These are phyloP conservation scores for Bhutanitis thaidina DNA, from an alignment of 2,888 invertebrate species.

Conservation along the genomic window DNA sequence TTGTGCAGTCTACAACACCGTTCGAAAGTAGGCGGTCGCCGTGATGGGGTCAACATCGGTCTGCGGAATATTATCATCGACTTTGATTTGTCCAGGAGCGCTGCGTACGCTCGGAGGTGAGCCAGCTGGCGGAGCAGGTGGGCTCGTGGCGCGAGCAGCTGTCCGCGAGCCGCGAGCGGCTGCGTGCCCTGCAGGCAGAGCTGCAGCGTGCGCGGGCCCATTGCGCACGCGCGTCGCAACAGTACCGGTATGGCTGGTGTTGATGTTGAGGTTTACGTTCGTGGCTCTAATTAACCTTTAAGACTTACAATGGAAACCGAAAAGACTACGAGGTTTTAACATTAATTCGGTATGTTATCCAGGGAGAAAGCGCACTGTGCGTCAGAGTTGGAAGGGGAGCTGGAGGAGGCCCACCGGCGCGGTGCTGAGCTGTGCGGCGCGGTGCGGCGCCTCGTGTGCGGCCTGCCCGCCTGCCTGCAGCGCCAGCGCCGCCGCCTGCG, in stretches of 20 bases:
- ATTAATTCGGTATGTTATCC: too few species aligned
- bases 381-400: conserved; percentile 36
- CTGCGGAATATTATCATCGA: too few species aligned
- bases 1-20: too few species aligned
- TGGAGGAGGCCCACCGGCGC: conserved; percentile 48
- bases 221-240: conserved; percentile 31
- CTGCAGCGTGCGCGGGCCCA: conserved; percentile 31
- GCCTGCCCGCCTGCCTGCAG: conserved; percentile 41
- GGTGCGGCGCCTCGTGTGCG: conserved; percentile 41
- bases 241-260: conserved; percentile 33
- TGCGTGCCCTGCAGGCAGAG: conserved; percentile 33
- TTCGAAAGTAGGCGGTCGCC: too few species aligned
- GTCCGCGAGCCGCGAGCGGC: conserved; percentile 30
- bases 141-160: conserved; percentile 37
- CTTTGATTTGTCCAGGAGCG: too few species aligned
- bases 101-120: conserved; percentile 37
- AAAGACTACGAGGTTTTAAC: too few species aligned
- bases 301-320: too few species aligned
- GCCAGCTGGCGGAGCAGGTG: conserved; percentile 34
- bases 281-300: too few species aligned
- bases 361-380: conserved; percentile 38
- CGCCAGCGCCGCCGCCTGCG: conserved; percentile 2
- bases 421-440: conserved; percentile 53
- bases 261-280: too few species aligned
- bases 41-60: too few species aligned